Evolutionary conservation across 2,888 invertebrate species (phyloP), one percentile per base, ranked within the genome.

Genomic region (Eretmocerus hayati): DNA sequence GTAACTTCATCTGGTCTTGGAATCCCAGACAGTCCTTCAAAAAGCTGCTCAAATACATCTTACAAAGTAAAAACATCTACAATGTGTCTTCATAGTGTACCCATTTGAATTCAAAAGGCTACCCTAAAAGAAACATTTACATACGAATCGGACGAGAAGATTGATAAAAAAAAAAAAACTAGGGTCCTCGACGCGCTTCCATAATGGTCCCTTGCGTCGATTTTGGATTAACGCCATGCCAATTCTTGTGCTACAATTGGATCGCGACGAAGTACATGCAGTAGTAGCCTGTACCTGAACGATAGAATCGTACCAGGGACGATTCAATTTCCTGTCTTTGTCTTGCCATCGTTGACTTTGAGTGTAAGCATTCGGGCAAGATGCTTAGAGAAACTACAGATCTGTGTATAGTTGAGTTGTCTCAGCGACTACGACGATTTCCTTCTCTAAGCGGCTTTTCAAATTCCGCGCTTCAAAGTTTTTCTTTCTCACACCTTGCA

Each of bases 251-350:
- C n/a, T n/a, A 26, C 1, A 26, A 26, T 11, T 26, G 26, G 11
- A 26, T 26, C 11, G n/a, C n/a, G n/a, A n/a, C n/a, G n/a, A n/a
- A n/a, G n/a, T n/a, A n/a, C n/a, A n/a, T n/a, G n/a, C n/a, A n/a
- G n/a, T n/a, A n/a, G n/a, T n/a, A n/a, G n/a, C n/a, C n/a, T n/a
- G n/a, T n/a, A n/a, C n/a, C n/a, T n/a, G n/a, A n/a, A n/a, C n/a
- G n/a, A n/a, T n/a, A n/a, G n/a, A n/a, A n/a, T n/a, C 26, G 11
- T 11, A 26, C 26, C 8, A 26, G 26, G 26, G 26, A 26, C 41
- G 20, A 44, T 51, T 51, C 51, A 44, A 51, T 51, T 51, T 51
- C 47, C 51, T 19, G 37, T 5, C 31, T 30, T 23, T 43, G 41
- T 41, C 40, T 42, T 37, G 20, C 21, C 26, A 11, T 26, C 11